Base-by-base conservation (phyloP, 2,888 invertebrate species). In the Leptinotarsa peninsularis region DNA sequence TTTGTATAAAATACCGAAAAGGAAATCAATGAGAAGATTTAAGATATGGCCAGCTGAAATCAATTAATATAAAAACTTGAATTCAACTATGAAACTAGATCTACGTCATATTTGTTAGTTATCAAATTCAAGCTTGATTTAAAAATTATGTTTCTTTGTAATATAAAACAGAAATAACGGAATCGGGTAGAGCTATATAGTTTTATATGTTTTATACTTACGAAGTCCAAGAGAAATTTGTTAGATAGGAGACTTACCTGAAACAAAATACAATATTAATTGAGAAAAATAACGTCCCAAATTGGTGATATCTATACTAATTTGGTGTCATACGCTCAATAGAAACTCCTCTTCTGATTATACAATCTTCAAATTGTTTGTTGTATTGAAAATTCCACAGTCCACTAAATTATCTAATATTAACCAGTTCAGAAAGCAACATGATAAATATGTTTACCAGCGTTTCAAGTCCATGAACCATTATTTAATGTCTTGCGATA, bases 351-450 rank as follows among this genome's bases (percentile, higher is more conserved):
- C 17, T 54, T 54, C n/a, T 58, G 23, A 23, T 13, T 58, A 58
- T 21, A 58, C 13, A 15, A 58, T 23, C 58, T 21, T 18, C 18
- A 58, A 58, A 58, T 23, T 4, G 15, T 60, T 33, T 63, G n/a
- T 63, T 27, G 43, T n/a, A n/a, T 63, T 63, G 2, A 63, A 43
- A 63, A 58, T 58, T 58, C 58, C 58, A 52, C 52, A 23, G 23
- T 58, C 14, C 15, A 58, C 18, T 14, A 23, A 4, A 23, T 58
- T 23, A 58, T 15, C 15, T 23, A 58, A 58, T 58, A 58, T 15
- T 15, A 58, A 21, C 58, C 21, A 14, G n/a, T 58, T 58, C 21
- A 18, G 56, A 58, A 58, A 17, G 58, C 14, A 21, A 23, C 18
- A 14, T 58, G 58, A 58, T 58, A 58, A 58, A 58, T 58, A 58